Percentiles rank a stretch among this genome's conserved stretches.
Conservation (phyloP, 2,797 vertebrate species). For the Yasuhikotakia modesta region DNA sequence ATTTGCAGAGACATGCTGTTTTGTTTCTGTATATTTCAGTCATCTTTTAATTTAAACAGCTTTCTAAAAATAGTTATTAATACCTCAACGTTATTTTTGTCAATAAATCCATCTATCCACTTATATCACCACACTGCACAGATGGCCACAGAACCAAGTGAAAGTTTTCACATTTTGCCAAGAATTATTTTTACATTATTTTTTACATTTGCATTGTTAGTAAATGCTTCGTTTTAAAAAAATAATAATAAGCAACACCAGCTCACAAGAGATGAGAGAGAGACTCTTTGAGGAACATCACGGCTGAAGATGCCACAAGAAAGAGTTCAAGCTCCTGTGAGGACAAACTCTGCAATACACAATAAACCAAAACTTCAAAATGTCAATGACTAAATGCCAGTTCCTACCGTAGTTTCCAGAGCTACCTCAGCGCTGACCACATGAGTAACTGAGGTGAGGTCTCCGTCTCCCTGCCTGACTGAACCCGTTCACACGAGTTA, state of each 20-base stretch:
- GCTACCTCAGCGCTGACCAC: slow-evolving; percentile 17
- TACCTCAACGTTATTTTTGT: too few relatives aligned
- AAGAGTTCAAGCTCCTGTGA: slow-evolving; percentile 66
- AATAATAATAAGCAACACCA: not conserved
- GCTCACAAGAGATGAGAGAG: not conserved
- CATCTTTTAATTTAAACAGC: too few relatives aligned
- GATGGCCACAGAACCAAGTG: too few relatives aligned
- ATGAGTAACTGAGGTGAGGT: not conserved
- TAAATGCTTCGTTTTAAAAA: not conserved
- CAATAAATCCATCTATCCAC: too few relatives aligned
- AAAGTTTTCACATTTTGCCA: too few relatives aligned
- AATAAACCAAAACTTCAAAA: slow-evolving; percentile 79
- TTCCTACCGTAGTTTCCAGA: slow-evolving; percentile 51
- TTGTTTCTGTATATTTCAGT: too few relatives aligned
- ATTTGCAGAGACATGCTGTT: too few relatives aligned
- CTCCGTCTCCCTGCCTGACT: not conserved
- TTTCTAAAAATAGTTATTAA: too few relatives aligned
- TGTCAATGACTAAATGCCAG: slow-evolving; percentile 78
- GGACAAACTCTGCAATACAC: slow-evolving; percentile 61
- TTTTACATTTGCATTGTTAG: too few relatives aligned
- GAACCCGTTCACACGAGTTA: slow-evolving; percentile 16
- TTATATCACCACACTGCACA: too few relatives aligned
- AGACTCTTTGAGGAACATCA: not conserved
- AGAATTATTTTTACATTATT: too few relatives aligned
- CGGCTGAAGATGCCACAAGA: slow-evolving; percentile 26